A percentile compares a stretch with the other conserved stretches of the same genome.
phyloP scores from a whole-genome alignment of 2,888 invertebrate species.

The Syrista parreyssii region DNA sequence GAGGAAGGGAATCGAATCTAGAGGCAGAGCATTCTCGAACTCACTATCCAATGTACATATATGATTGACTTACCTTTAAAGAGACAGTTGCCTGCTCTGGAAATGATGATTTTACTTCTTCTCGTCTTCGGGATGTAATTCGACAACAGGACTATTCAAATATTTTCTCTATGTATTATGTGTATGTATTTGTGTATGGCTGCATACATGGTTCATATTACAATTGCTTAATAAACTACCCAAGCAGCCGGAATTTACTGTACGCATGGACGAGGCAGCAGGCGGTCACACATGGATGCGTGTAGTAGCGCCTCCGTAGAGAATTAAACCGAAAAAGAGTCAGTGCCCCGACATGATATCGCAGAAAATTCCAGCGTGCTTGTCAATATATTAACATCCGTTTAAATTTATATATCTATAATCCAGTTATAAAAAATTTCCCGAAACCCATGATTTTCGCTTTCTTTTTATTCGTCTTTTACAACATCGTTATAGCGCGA shows the following conservation, averaged over 20 bases:
- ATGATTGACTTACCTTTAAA: no score
- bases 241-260: slow-evolving; percentile 42
- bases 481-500: no score
- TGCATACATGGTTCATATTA: slow-evolving; percentile 52
- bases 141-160: background rate
- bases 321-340: background rate
- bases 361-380: background rate
- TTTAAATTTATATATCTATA: slow-evolving; percentile 9
- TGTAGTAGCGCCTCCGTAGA: background rate
- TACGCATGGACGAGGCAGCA: background rate
- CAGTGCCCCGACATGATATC: background rate
- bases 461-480: slow-evolving; percentile 13
- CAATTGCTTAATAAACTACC: slow-evolving; percentile 54
- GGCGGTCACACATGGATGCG: background rate
- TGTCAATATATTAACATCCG: slow-evolving; percentile 5
- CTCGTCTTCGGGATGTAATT: no score
- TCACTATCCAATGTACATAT: no score
- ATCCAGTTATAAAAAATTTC: slow-evolving; percentile 25
- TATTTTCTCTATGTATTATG: background rate
- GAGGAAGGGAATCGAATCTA: background rate
- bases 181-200: slow-evolving; percentile 34
- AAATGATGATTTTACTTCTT: no score
- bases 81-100: no score
- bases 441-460: slow-evolving; percentile 35
- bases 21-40: background rate